Evolutionary conservation across 2,797 vertebrate species (phyloP).

Genomic region (Spea hammondii): DNA sequence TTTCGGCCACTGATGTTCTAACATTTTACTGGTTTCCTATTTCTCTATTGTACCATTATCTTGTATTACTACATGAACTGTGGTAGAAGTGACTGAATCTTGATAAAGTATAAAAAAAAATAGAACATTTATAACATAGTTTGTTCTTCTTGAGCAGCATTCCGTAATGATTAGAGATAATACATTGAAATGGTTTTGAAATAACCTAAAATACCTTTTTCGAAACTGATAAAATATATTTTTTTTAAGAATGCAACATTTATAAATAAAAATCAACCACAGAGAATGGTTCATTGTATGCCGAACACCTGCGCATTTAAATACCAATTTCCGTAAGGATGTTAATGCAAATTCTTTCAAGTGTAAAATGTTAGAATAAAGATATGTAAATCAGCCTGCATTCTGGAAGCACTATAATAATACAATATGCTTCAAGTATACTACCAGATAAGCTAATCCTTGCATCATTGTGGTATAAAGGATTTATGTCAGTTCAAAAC

Average conservation of each 20-base stretch:
- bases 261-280: slow-evolving; percentile 20
- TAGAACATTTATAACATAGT: neutral
- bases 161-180: neutral
- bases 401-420: slow-evolving; percentile 36
- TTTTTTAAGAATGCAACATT: neutral
- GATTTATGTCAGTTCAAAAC: slow-evolving; percentile 47
- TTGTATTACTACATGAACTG: neutral
- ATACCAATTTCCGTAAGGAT: slow-evolving; percentile 17
- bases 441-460: slow-evolving; percentile 45
- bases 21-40: too few relatives aligned
- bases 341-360: slow-evolving; percentile 36
- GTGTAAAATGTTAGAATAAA: slow-evolving; percentile 35
- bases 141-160: neutral
- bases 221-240: neutral
- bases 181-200: slow-evolving; percentile 2
- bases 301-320: slow-evolving; percentile 37
- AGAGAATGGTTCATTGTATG: slow-evolving; percentile 26
- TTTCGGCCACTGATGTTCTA: too few relatives aligned
- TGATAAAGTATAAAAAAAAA: neutral
- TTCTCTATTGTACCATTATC: neutral
- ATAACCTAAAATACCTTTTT: neutral
- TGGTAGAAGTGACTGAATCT: neutral
- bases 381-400: slow-evolving; percentile 39
- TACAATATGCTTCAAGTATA: slow-evolving; percentile 37
- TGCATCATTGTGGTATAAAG: slow-evolving; percentile 39